These are phyloP conservation scores for Meteorus cinctellus DNA, from an alignment of 2,888 invertebrate genomes.

Conservation along the genomic window DNA sequence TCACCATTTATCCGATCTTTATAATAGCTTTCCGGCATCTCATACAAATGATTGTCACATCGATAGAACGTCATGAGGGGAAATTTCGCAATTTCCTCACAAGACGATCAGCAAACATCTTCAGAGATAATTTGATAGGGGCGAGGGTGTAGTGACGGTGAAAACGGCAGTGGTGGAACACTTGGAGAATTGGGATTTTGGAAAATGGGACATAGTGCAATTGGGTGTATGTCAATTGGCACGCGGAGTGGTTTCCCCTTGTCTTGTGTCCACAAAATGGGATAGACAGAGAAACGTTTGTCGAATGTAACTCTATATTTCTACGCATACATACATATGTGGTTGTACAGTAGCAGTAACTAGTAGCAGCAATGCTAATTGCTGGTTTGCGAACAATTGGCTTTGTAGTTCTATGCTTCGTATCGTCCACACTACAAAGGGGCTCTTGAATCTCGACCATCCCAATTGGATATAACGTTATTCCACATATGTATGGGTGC, in stretches of 20 bases:
- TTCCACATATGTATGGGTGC: neutral
- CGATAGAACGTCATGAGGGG: neutral
- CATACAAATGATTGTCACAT: neutral
- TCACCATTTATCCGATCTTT: neutral
- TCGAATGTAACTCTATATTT: neutral
- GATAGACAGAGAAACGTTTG: conserved; percentile 16
- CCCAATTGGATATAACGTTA: conserved; percentile 5
- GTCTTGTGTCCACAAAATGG: conserved; percentile 20
- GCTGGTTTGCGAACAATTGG: conserved; percentile 40
- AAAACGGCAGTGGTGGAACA: neutral
- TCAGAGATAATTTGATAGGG: neutral
- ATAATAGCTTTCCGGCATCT: neutral
- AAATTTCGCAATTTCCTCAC: conserved; percentile 8
- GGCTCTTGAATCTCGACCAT: conserved; percentile 25
- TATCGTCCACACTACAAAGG: conserved; percentile 40
- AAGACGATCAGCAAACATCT: conserved; percentile 6
- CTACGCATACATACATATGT: neutral
- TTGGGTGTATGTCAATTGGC: conserved; percentile 2
- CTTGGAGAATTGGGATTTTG: neutral
- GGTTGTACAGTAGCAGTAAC: neutral
- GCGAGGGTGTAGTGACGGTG: neutral
- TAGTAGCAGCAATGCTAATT: conserved; percentile 42
- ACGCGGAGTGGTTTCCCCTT: neutral
- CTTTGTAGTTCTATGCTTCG: conserved; percentile 19
- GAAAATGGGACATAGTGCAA: neutral